These are phyloP conservation scores for Arrhopalites spinosus DNA, from an alignment of 2,888 invertebrate genomes.

Conservation along the genomic window DNA sequence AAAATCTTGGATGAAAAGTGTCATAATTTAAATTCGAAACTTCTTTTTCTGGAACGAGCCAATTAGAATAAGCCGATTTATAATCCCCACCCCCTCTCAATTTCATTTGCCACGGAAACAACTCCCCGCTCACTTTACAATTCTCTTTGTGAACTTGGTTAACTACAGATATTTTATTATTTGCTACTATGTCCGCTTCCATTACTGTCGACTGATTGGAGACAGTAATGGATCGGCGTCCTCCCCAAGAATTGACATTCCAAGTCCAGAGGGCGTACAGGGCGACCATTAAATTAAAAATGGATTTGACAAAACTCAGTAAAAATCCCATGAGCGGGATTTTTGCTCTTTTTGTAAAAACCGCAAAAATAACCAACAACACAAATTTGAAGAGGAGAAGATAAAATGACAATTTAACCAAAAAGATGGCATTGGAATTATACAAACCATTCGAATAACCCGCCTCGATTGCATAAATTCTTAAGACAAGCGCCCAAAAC, in stretches of 20 bases:
- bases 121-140: too few species aligned
- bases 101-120: slow-evolving; percentile 6
- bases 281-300: slow-evolving; percentile 38
- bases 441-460: too few species aligned
- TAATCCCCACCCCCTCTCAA: slow-evolving; percentile 6
- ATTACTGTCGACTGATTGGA: neutral
- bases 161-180: too few species aligned
- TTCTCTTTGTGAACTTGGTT: too few species aligned
- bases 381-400: neutral
- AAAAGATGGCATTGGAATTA: neutral
- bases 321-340: slow-evolving; percentile 30
- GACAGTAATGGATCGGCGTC: neutral
- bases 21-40: too few species aligned
- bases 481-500: slow-evolving; percentile 27
- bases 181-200: neutral
- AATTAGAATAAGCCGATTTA: too few species aligned
- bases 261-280: slow-evolving; percentile 41
- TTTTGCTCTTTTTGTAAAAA: slow-evolving; percentile 30
- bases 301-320: slow-evolving; percentile 29
- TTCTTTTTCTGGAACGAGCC: too few species aligned
- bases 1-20: too few species aligned
- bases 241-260: slow-evolving; percentile 42
- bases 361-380: slow-evolving; percentile 14
- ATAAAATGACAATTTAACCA: too few species aligned
- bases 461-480: neutral